Base-by-base conservation (phyloP, 37 sponge, comb jelly and placozoan species). In the Hexactinellida sp. region DNA sequence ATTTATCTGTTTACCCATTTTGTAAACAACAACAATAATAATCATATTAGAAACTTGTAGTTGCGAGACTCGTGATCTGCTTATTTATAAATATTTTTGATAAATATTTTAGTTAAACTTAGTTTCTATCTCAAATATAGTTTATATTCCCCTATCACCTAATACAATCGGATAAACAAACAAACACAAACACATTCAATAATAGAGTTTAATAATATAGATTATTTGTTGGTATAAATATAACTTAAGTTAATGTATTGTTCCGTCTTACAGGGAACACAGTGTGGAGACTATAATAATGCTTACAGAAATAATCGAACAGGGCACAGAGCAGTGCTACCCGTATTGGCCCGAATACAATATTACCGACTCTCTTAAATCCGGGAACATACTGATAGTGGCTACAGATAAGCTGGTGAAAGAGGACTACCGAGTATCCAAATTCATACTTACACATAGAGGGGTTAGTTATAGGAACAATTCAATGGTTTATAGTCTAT, bases 301-400 rank as follows among this genome's bases (percentile, higher is more conserved):
- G 95, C 38, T 86, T 0, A 91, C 92, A 23, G 87, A 86, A n/a
- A 84, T 93, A 55, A 83, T 85, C 34, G 94, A 93, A 83, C 86
- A 52, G 24, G 86, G 89, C 37, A 85, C 37, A 87, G 94, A 91
- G 47, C 30, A 96, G 84, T 96, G 97, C 54, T 82, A 83, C 0
- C 92, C 85, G 47, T 96, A 96, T 83, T 96, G 97, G 97, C 97
- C 97, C 38, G 91, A 91, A 41, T 87, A 88, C 54, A 36, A 86
- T 28, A 63, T 28, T 63, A 25, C 16, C 5, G 16, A 13, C 19
- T 83, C 47, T 24, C 5, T 83, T 24, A 3, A 7, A 24, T 38
- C 84, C 5, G 47, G 76, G 13, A 23, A n/a, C 3, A 63, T 63
- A 25, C 19, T 25, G 30, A 63, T 63, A 25, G 5, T 63, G 3